These are phyloP conservation scores for Akabosia matsudoensis DNA, from an alignment of 1,140 invertebrate genomes.

Conservation along the genomic window DNA sequence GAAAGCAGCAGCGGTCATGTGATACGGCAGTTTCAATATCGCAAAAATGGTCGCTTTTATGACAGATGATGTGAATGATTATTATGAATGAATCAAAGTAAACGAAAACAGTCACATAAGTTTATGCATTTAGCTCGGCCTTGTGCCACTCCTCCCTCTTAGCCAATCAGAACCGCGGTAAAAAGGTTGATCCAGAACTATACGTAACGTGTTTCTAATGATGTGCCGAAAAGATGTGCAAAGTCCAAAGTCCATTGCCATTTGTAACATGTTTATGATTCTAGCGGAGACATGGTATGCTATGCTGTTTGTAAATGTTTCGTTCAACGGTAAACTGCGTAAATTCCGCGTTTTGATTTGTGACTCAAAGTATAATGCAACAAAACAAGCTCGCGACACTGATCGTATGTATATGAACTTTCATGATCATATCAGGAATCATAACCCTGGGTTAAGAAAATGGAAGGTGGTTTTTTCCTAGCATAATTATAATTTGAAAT, in stretches of 20 bases:
- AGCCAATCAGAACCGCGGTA: background rate
- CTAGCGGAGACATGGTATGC: background rate
- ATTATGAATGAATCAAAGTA: background rate
- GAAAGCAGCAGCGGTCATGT: too few relatives aligned
- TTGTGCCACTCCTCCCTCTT: background rate
- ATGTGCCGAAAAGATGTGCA: background rate
- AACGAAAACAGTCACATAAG: background rate
- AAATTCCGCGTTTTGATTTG: too few relatives aligned
- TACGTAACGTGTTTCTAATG: background rate
- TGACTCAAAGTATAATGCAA: too few relatives aligned
- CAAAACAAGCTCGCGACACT: too few relatives aligned
- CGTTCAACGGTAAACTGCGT: background rate
- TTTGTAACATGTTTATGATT: background rate
- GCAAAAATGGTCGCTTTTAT: background rate
- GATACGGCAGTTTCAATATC: too few relatives aligned
- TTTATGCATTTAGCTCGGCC: background rate
- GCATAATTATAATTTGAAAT: too few relatives aligned
- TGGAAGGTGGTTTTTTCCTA: too few relatives aligned
- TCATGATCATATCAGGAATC: too few relatives aligned
- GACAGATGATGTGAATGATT: background rate
- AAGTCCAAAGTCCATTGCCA: background rate
- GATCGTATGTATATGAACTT: too few relatives aligned
- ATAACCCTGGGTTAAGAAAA: too few relatives aligned
- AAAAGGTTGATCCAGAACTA: background rate
- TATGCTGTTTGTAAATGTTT: background rate